These are phyloP conservation scores for Nemurella pictetii DNA, from an alignment of 2,888 invertebrate species.

Conservation along the genomic window DNA sequence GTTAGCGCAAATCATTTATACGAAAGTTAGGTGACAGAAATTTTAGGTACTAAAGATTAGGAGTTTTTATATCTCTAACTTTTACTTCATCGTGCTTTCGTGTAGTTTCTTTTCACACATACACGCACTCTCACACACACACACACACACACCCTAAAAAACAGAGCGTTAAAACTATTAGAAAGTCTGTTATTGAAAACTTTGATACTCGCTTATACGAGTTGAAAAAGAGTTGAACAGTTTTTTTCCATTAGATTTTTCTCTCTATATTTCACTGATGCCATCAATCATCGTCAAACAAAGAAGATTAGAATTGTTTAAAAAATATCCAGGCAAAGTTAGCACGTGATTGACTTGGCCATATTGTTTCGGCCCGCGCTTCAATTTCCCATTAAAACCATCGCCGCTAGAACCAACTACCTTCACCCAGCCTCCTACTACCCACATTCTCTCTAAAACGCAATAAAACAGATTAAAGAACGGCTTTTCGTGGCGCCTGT, in stretches of 20 bases:
- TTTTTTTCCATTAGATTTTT: neutral
- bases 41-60: neutral
- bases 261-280: neutral
- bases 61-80: neutral
- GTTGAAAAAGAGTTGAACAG: neutral
- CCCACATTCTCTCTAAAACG: neutral
- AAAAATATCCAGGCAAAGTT: neutral
- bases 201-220: neutral
- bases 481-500: neutral
- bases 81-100: neutral
- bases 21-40: too few relatives aligned
- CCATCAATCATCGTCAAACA: neutral
- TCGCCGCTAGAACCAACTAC: neutral
- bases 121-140: too few relatives aligned
- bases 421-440: neutral
- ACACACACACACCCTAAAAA: too few relatives aligned
- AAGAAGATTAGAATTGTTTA: neutral
- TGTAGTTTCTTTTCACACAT: neutral
- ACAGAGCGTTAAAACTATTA: neutral
- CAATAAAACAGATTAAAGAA: neutral
- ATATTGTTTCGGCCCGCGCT: neutral
- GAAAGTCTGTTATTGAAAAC: neutral
- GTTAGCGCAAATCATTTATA: too few relatives aligned
- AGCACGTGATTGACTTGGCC: neutral
- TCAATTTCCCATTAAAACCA: neutral